These are phyloP conservation scores for Neotoma lepida DNA, from an alignment of 2,113 vertebrate genomes.

Conservation along the genomic window DNA sequence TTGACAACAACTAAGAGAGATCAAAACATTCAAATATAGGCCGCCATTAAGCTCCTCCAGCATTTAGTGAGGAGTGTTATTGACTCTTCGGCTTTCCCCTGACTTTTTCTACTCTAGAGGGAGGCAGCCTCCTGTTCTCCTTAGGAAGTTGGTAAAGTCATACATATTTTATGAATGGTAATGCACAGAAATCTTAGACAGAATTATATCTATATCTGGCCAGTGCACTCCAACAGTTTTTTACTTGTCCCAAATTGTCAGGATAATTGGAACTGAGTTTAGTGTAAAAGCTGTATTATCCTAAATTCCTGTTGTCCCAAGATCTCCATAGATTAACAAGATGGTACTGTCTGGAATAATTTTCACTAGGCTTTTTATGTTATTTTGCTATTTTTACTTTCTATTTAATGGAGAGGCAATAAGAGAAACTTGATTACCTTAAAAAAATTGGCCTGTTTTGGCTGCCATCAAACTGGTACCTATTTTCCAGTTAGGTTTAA, in stretches of 20 bases:
- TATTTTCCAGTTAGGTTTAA: slow-evolving; percentile 80
- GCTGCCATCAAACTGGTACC: slow-evolving; percentile 64
- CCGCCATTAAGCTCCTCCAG: slow-evolving; percentile 64
- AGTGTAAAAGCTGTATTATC: slow-evolving; percentile 72
- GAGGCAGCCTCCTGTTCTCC: slow-evolving; percentile 80
- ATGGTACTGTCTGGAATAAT: slow-evolving; percentile 67
- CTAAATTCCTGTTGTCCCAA: slow-evolving; percentile 67
- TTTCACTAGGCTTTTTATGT: slow-evolving; percentile 73
- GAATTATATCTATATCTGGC: slow-evolving; percentile 80
- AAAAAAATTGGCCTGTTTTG: slow-evolving; percentile 67
- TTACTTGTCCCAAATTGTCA: slow-evolving; percentile 76
- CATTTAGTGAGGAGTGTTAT: slow-evolving; percentile 68
- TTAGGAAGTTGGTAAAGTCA: slow-evolving; percentile 81
- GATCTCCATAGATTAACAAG: slow-evolving; percentile 70
- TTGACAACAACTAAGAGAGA: slow-evolving; percentile 67
- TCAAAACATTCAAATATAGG: slow-evolving; percentile 69
- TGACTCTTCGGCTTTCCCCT: slow-evolving; percentile 76
- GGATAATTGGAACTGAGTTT: slow-evolving; percentile 73
- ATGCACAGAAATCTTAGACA: slow-evolving; percentile 86
- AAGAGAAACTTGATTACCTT: slow-evolving; percentile 64
- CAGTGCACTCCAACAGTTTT: slow-evolving; percentile 72
- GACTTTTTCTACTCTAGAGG: slow-evolving; percentile 77
- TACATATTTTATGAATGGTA: slow-evolving; percentile 87
- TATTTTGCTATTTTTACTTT: slow-evolving; percentile 58
- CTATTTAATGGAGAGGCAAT: slow-evolving; percentile 76